Evolutionary conservation across 2,113 vertebrate species (phyloP).

Genomic region (Tringa solitaria): DNA sequence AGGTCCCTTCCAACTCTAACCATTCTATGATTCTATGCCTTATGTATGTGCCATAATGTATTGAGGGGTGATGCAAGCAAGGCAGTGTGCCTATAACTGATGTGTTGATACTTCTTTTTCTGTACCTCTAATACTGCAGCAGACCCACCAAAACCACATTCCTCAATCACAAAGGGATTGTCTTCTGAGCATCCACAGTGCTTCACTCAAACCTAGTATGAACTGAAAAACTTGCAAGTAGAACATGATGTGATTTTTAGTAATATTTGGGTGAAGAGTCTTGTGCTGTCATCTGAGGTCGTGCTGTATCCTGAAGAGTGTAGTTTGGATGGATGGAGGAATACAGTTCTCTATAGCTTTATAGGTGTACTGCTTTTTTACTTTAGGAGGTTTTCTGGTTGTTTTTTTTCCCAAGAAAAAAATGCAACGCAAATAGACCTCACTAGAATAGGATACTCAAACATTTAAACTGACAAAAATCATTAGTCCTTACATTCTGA

Average conservation of each 20-base stretch:
- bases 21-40: background rate
- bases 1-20: background rate
- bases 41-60: fast-evolving
- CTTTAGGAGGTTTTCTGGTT: background rate
- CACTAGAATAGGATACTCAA: background rate
- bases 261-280: background rate
- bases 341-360: background rate
- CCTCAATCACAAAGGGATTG: fast-evolving
- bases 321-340: background rate
- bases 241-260: fast-evolving
- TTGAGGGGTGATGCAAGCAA: fast-evolving
- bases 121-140: background rate
- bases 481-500: background rate
- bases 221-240: background rate
- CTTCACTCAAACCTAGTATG: background rate
- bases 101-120: background rate
- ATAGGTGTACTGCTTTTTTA: background rate
- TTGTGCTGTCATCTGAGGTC: background rate
- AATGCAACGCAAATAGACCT: background rate
- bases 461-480: background rate
- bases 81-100: background rate
- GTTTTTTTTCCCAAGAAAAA: background rate
- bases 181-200: background rate
- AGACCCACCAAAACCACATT: background rate
- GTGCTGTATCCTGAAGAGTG: background rate